Conservation (phyloP, 2,797 vertebrate species). For the Apogon talboti region DNA sequence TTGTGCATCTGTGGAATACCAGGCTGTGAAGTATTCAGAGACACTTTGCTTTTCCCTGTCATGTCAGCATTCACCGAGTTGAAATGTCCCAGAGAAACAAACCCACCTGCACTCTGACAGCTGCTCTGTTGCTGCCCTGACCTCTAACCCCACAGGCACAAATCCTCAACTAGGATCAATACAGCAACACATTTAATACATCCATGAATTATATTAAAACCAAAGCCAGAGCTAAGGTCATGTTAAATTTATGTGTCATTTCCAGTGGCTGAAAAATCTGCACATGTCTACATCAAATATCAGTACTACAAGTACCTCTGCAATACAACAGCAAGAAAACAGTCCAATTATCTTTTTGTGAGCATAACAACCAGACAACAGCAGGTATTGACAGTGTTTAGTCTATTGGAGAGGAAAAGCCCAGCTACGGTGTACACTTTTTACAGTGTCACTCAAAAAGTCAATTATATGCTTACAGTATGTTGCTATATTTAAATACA, state of each 20-base stretch:
- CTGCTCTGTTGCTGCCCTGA: neutral
- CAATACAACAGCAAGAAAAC: neutral
- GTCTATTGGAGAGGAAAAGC: neutral
- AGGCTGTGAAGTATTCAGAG: slow-evolving; percentile 21
- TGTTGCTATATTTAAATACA: slow-evolving; percentile 37
- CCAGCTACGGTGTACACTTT: slow-evolving; percentile 16
- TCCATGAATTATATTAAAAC: slow-evolving; percentile 6
- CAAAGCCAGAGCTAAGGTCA: neutral
- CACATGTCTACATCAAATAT: neutral
- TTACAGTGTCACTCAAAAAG: slow-evolving; percentile 25
- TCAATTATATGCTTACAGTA: slow-evolving; percentile 24
- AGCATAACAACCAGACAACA: slow-evolving; percentile 10
- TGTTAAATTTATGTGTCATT: neutral
- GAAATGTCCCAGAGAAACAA: slow-evolving; percentile 14
- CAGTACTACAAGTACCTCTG: neutral
- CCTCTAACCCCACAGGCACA: slow-evolving; percentile 6
- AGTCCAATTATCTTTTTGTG: neutral
- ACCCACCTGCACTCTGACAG: neutral
- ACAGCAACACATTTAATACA: neutral
- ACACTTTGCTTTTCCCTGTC: neutral
- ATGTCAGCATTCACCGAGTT: slow-evolving; percentile 2
- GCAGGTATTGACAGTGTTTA: neutral
- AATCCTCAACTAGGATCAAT: neutral
- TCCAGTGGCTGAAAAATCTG: neutral
- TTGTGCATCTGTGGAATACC: neutral